Evolutionary conservation across 2,113 vertebrate species (phyloP).

Genomic region (Oxyura jamaicensis): DNA sequence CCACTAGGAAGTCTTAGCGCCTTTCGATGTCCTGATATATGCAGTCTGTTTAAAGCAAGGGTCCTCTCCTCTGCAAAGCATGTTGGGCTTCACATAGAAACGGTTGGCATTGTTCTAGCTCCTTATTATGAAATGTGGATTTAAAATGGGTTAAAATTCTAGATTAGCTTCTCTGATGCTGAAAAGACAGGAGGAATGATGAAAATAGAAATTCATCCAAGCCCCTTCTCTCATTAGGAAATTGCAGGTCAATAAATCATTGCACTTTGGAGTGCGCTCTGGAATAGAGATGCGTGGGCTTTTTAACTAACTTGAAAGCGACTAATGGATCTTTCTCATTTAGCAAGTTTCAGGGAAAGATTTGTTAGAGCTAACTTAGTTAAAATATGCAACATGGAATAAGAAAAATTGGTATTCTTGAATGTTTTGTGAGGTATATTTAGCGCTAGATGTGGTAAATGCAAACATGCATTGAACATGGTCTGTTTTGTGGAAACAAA

Average conservation of each 20-base stretch:
- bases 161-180: neutral
- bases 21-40: neutral
- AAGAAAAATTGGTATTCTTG: neutral
- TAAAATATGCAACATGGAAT: neutral
- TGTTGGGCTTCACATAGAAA: fast-evolving
- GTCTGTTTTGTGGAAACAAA: neutral
- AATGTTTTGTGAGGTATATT: neutral
- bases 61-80: neutral
- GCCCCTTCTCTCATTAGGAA: neutral
- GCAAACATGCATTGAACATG: neutral
- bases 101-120: neutral
- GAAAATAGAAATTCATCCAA: neutral
- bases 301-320: neutral
- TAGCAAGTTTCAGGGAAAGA: neutral
- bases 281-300: neutral
- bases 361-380: neutral
- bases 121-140: neutral
- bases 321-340: neutral
- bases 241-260: neutral
- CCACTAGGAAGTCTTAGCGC: fast-evolving
- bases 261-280: neutral
- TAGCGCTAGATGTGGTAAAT: neutral
- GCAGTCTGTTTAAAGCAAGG: neutral
- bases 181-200: neutral
- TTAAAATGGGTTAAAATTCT: neutral